phyloP scores from a whole-genome alignment of 2,888 invertebrate genomes.

The Oxycera nigricornis region DNA sequence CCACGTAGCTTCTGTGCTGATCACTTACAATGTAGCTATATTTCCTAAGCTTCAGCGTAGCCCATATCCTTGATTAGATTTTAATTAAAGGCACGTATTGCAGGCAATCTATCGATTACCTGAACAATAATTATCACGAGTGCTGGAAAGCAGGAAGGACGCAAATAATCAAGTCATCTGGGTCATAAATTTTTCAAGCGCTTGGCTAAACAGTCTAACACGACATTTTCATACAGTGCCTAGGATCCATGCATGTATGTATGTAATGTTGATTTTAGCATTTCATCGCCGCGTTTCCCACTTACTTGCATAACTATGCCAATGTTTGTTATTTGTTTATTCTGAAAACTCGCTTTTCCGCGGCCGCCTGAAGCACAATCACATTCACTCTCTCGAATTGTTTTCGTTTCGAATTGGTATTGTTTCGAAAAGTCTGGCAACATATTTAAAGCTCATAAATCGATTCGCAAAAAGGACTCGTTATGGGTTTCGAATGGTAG shows the following conservation, averaged over 20 bases:
- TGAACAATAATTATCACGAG: slow-evolving; percentile 11
- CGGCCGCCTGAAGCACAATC: neutral
- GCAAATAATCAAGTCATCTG: slow-evolving; percentile 34
- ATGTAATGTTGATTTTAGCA: neutral
- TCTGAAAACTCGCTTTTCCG: too few relatives aligned
- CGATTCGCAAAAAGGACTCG: slow-evolving; percentile 14
- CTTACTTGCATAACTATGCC: too few relatives aligned
- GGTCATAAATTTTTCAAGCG: slow-evolving; percentile 30
- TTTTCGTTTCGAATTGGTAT: neutral
- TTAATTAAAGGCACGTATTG: slow-evolving; percentile 28
- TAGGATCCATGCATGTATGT: too few relatives aligned
- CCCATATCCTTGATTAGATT: slow-evolving; percentile 30
- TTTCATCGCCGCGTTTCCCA: neutral
- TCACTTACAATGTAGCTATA: too few relatives aligned
- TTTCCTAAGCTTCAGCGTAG: slow-evolving; percentile 8
- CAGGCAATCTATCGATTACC: slow-evolving; percentile 5
- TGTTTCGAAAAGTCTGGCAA: slow-evolving; percentile 31
- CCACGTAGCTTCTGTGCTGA: too few relatives aligned
- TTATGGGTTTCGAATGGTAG: neutral
- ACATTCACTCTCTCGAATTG: neutral
- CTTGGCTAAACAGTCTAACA: neutral
- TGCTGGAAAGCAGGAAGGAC: neutral
- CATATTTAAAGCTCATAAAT: slow-evolving; percentile 24
- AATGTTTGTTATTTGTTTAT: too few relatives aligned
- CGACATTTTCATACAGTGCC: neutral